phyloP scores from a whole-genome alignment of 2,888 invertebrate species.

The Drosophila colorata region DNA sequence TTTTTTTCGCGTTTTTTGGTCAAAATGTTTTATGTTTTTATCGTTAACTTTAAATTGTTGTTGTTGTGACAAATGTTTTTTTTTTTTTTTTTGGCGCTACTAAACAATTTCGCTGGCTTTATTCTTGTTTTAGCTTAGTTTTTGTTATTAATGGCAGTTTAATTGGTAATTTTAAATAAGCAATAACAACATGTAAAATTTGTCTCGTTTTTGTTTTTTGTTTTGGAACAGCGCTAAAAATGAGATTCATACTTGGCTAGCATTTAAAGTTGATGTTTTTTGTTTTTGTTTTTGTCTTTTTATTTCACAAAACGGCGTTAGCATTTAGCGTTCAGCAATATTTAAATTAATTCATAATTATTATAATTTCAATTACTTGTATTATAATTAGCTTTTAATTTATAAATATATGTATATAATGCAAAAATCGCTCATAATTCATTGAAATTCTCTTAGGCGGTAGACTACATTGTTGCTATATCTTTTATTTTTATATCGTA shows the following conservation, averaged over 20 bases:
- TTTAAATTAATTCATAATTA: constrained; percentile 24
- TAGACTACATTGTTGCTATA: constrained; percentile 46
- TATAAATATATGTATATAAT: constrained; percentile 40
- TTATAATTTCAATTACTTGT: constrained; percentile 11
- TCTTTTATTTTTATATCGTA: constrained; percentile 16
- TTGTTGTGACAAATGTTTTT: no score
- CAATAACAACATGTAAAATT: constrained; percentile 64
- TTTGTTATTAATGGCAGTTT: constrained; percentile 67
- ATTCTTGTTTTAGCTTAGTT: constrained; percentile 12
- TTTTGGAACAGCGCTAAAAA: constrained; percentile 51
- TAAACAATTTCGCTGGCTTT: constrained; percentile 23
- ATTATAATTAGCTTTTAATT: constrained; percentile 19
- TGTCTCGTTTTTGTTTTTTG: constrained; percentile 45
- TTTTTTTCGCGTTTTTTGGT: constrained; percentile 26
- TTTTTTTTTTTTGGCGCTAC: constrained; percentile 6
- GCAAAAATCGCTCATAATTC: constrained; percentile 61
- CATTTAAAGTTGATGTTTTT: constrained; percentile 23
- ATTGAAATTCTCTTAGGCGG: constrained; percentile 52
- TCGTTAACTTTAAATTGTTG: constrained; percentile 14
- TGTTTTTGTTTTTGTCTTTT: constrained; percentile 15
- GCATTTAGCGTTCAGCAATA: constrained; percentile 35
- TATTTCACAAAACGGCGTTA: constrained; percentile 35
- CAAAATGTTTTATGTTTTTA: constrained; percentile 13
- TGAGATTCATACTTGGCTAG: constrained; percentile 67
- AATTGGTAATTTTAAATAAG: constrained; percentile 50